A percentile compares a stretch with the other conserved stretches of the same genome.
phyloP scores from a whole-genome alignment of 1,140 invertebrate genomes.

The Drosophila nikananu region DNA sequence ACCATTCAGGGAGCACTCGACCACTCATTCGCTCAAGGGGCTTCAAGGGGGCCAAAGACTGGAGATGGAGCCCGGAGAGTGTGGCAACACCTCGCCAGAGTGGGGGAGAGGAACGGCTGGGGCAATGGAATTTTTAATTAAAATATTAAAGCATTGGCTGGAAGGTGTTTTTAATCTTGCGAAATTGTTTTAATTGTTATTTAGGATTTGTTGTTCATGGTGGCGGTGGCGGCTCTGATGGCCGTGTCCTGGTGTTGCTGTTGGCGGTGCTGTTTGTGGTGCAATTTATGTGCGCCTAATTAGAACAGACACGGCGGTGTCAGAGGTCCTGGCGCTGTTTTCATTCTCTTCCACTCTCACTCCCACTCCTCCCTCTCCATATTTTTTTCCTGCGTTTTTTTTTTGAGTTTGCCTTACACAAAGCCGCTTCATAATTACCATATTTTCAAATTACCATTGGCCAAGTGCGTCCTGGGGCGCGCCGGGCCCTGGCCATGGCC shows the following conservation, averaged over 20 bases:
- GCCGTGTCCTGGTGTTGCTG: slow-evolving; percentile 20
- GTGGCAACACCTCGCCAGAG: slow-evolving; percentile 32
- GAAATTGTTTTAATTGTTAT: slow-evolving; percentile 84
- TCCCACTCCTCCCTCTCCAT: too few relatives aligned
- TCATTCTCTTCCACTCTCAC: not conserved
- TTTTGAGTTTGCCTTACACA: slow-evolving; percentile 38
- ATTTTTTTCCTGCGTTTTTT: slow-evolving; percentile 9
- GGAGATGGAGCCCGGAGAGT: slow-evolving; percentile 6
- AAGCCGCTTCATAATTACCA: slow-evolving; percentile 78
- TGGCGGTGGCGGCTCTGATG: slow-evolving; percentile 1
- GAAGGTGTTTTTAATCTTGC: slow-evolving; percentile 82
- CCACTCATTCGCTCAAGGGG: slow-evolving; percentile 56
- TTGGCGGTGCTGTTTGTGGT: slow-evolving; percentile 42
- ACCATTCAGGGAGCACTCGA: slow-evolving; percentile 69
- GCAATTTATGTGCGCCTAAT: slow-evolving; percentile 78
- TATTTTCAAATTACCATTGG: slow-evolving; percentile 82
- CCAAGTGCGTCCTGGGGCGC: slow-evolving; percentile 53
- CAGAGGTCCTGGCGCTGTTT: slow-evolving; percentile 40
- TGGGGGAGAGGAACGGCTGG: slow-evolving; percentile 11
- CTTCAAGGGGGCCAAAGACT: not conserved
- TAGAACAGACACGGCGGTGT: slow-evolving; percentile 73
- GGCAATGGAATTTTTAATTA: slow-evolving; percentile 80
- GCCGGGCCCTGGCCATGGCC: slow-evolving; percentile 42
- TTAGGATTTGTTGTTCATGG: slow-evolving; percentile 70
- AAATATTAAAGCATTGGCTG: slow-evolving; percentile 80